phyloP scores from a whole-genome alignment of 2,888 invertebrate genomes.

The Machimus rusticus region DNA sequence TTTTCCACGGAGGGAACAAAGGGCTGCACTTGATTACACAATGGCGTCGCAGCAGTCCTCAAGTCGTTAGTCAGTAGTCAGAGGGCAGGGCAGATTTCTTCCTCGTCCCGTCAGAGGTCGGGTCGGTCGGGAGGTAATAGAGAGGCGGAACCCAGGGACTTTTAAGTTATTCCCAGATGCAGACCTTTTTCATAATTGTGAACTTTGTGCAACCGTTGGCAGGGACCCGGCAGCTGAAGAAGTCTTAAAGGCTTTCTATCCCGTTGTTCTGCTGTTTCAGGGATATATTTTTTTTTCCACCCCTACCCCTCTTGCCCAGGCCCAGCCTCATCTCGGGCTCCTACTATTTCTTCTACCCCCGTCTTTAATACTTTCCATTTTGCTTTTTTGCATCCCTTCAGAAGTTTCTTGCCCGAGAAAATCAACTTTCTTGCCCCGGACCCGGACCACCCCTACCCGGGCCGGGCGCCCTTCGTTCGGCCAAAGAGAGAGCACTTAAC shows the following conservation, averaged over 20 bases:
- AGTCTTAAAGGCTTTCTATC: background rate
- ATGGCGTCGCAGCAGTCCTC: background rate
- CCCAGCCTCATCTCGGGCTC: background rate
- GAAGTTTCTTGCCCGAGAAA: slow-evolving; percentile 14
- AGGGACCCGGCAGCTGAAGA: background rate
- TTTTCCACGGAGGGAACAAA: background rate
- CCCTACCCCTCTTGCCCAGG: background rate
- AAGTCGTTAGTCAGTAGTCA: slow-evolving; percentile 21
- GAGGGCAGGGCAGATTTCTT: background rate
- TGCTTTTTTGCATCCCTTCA: background rate
- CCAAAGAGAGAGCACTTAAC: background rate
- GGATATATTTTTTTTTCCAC: background rate
- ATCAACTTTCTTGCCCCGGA: background rate
- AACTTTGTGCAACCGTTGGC: background rate
- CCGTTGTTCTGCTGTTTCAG: slow-evolving; percentile 8
- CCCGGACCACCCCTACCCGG: background rate
- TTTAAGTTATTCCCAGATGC: background rate
- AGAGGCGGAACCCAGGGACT: background rate
- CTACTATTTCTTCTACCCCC: background rate
- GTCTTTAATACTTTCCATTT: background rate
- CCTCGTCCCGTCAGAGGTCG: background rate
- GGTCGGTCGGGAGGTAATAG: background rate
- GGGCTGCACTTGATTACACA: slow-evolving; percentile 18
- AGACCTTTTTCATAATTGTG: slow-evolving; percentile 15
- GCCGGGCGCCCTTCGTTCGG: background rate